Evolutionary conservation across 2,888 invertebrate genomes (phyloP).

Genomic region (Tanypteryx hageni): DNA sequence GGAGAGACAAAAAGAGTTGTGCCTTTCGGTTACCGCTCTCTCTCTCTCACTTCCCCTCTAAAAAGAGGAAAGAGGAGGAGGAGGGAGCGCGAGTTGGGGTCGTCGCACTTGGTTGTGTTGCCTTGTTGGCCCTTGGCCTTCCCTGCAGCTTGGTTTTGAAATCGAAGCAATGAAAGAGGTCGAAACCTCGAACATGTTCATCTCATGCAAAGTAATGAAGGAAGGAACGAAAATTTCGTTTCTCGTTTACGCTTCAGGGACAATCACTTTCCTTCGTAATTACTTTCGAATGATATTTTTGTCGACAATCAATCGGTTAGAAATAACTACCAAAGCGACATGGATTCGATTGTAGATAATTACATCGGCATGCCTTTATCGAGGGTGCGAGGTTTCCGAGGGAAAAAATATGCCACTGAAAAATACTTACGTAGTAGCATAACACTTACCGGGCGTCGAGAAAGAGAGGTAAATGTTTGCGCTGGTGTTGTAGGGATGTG

Average conservation of each 20-base stretch:
- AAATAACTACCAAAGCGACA: background rate
- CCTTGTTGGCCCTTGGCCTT: constrained; percentile 27
- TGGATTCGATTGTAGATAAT: too few species aligned
- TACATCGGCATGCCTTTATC: too few species aligned
- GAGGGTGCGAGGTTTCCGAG: too few species aligned
- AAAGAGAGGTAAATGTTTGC: too few species aligned
- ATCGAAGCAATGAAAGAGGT: background rate
- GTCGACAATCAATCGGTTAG: background rate
- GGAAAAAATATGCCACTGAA: too few species aligned
- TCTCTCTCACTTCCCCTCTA: constrained; percentile 17
- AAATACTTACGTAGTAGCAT: too few species aligned
- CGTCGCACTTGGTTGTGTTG: background rate
- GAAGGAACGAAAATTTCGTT: background rate
- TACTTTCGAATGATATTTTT: background rate
- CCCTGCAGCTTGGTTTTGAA: constrained; percentile 6
- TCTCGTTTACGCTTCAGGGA: too few species aligned
- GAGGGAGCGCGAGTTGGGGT: background rate
- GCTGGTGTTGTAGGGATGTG: too few species aligned
- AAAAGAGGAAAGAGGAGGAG: background rate
- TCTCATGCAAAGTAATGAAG: background rate
- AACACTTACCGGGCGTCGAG: too few species aligned
- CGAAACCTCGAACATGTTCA: background rate
- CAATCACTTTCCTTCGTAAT: background rate
- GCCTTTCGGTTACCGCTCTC: background rate
- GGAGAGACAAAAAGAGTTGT: background rate